Conservation (phyloP, 2,797 vertebrate genomes). For the Sebastiscus tertius region DNA sequence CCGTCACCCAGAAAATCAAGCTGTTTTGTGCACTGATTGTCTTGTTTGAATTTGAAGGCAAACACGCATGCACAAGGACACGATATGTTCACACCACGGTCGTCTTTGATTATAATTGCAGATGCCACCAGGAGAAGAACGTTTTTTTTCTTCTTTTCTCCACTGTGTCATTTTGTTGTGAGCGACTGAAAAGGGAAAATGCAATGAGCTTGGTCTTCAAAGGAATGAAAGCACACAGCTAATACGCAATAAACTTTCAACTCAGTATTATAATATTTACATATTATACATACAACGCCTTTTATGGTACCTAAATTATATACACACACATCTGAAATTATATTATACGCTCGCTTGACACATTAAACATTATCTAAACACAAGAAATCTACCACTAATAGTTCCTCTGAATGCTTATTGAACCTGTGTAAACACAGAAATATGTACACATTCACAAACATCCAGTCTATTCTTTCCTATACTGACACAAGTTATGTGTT, state of each 20-base stretch:
- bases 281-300: neutral
- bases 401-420: neutral
- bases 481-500: slow-evolving; percentile 62
- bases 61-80: slow-evolving; percentile 27
- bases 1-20: slow-evolving; percentile 32
- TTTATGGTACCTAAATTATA: neutral
- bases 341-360: neutral
- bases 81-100: slow-evolving; percentile 3
- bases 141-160: neutral
- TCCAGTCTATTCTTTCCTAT: slow-evolving; percentile 22
- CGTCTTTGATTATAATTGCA: slow-evolving; percentile 69
- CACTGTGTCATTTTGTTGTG: slow-evolving; percentile 12
- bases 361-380: neutral
- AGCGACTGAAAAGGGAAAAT: slow-evolving; percentile 33
- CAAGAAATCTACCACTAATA: neutral
- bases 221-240: slow-evolving; percentile 1
- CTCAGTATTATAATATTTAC: neutral
- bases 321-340: neutral
- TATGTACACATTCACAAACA: slow-evolving; percentile 16
- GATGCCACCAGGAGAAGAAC: slow-evolving; percentile 32
- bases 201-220: slow-evolving; percentile 17
- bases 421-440: neutral
- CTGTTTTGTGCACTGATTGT: slow-evolving; percentile 37
- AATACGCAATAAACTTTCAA: neutral
- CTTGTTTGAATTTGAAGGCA: slow-evolving; percentile 28